Conservation (phyloP, 2,113 vertebrate species). For the Platichthys stellatus region DNA sequence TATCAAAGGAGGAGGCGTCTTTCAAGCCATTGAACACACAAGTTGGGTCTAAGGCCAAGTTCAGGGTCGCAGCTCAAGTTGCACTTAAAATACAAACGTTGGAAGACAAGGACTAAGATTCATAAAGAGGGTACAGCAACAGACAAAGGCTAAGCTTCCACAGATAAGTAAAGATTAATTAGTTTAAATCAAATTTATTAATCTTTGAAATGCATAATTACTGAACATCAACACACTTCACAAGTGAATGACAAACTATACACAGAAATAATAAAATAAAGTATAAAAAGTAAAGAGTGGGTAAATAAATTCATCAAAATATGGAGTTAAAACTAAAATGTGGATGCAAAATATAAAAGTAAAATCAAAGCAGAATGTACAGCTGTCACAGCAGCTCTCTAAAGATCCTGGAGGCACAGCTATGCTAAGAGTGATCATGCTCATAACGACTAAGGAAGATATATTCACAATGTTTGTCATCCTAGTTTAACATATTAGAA, state of each 20-base stretch:
- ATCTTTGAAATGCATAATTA: background rate
- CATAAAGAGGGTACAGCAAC: slow-evolving; percentile 15
- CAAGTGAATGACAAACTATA: background rate
- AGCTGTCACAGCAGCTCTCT: too few species aligned
- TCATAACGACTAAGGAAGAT: too few species aligned
- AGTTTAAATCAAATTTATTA: background rate
- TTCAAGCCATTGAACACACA: slow-evolving; percentile 48
- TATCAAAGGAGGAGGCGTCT: slow-evolving; percentile 66
- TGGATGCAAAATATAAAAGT: background rate
- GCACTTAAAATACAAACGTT: slow-evolving; percentile 14
- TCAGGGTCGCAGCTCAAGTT: slow-evolving; percentile 45
- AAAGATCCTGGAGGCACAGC: too few species aligned
- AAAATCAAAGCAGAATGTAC: background rate
- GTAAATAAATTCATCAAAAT: too few species aligned
- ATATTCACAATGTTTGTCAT: too few species aligned
- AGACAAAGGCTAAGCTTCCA: background rate
- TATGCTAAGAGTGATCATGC: too few species aligned
- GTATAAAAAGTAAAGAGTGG: background rate
- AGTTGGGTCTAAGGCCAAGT: slow-evolving; percentile 58
- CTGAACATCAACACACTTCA: background rate
- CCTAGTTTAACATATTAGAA: too few species aligned
- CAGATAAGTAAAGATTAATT: too few species aligned
- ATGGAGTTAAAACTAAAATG: background rate
- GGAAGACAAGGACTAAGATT: slow-evolving; percentile 5
- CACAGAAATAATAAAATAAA: too few species aligned